Evolutionary conservation across 2,797 vertebrate genomes (phyloP).

Genomic region (Rhinella marina): DNA sequence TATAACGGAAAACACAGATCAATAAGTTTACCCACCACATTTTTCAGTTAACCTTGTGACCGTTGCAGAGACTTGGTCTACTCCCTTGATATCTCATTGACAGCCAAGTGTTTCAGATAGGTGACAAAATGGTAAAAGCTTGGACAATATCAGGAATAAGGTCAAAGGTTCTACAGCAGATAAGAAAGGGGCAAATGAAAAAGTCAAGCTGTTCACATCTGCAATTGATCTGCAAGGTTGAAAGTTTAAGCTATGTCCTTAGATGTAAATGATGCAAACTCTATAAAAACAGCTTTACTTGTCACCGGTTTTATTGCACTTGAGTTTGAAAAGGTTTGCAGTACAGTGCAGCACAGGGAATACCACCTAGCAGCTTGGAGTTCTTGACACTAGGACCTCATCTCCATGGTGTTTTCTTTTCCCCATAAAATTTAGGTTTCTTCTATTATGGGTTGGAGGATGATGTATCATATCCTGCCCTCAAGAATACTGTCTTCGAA

Average conservation of each 20-base stretch:
- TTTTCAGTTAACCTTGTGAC: constrained; percentile 12
- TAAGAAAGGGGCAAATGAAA: neutral
- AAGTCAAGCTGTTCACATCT: constrained; percentile 21
- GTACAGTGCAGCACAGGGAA: neutral
- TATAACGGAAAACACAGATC: constrained; percentile 9
- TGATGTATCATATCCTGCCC: too few relatives aligned
- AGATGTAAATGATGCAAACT: constrained; percentile 31
- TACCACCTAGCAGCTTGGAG: neutral
- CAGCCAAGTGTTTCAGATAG: constrained; percentile 3
- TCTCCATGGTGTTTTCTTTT: neutral
- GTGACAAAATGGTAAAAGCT: constrained; percentile 29
- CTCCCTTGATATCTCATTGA: constrained; percentile 7
- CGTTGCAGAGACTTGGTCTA: neutral
- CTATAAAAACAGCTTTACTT: neutral
- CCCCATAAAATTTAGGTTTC: too few relatives aligned
- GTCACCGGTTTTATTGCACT: neutral
- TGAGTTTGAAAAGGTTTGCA: neutral
- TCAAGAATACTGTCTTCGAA: too few relatives aligned
- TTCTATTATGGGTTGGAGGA: too few relatives aligned
- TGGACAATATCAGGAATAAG: neutral
- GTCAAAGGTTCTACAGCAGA: constrained; percentile 19
- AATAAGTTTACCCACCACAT: constrained; percentile 2
- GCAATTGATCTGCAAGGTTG: constrained; percentile 10
- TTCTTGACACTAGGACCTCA: neutral
- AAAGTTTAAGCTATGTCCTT: constrained; percentile 10